Evolutionary conservation across 2,797 vertebrate genomes (phyloP), one percentile per base, ranked within the genome.

Genomic region (Acanthurus leucopareius): DNA sequence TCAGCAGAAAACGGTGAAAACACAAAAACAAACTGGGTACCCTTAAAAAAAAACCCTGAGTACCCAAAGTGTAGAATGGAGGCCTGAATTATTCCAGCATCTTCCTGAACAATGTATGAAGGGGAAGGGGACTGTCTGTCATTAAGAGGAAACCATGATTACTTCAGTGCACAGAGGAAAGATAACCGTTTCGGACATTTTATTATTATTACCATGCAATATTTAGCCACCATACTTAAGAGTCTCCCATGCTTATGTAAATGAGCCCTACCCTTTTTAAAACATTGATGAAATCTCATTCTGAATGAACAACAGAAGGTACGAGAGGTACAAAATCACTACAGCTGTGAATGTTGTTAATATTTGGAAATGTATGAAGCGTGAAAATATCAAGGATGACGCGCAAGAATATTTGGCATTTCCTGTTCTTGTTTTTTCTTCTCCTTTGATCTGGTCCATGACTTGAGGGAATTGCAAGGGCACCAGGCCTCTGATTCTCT

Each of bases 321-420:
- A 38, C 19, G 28, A 32, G 11, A 57, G 58, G 66, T 19, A 61
- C 11, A 19, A 78, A 73, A 28, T 70, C 22, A 75, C 51, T 17
- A 47, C 49, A 78, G 54, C 63, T 62, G 20, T 38, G 58, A 57
- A 73, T 54, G n/a, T 10, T 22, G 40, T 38, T 69, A 48, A 68
- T 5, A 54, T 79, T 63, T 74, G 57, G 64, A 83, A 82, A 75
- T 71, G 47, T 32, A 19, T 11, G 65, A 62, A 77, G 52, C 51
- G 54, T 53, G 65, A 44, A 79, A 57, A 65, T 61, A 79, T 82
- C 62, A 66, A 82, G 83, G 72, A 69, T 38, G 49, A 73, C 51
- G 64, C 20, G 44, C 54, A 54, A 35, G 60, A 68, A 88, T 89
- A 88, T 94, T 93, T 92, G 90, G 85, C 87, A 81, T 92, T 75